These are phyloP conservation scores for Virgularia gustaviana DNA, from an alignment of 92 coral and sea anemone species.

Conservation along the genomic window DNA sequence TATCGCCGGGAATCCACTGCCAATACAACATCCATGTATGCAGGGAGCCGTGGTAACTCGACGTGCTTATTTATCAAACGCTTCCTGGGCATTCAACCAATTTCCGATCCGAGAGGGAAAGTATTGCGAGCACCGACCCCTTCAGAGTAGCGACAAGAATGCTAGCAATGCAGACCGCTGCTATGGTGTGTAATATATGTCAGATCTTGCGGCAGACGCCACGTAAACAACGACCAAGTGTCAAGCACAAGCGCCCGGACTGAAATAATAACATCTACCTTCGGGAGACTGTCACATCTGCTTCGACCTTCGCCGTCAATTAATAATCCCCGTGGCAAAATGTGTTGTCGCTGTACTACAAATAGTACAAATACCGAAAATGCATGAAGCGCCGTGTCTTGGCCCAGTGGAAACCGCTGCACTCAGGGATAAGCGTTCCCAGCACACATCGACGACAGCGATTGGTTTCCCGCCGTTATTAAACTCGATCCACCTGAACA, in stretches of 20 bases:
- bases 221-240: constrained; percentile 98
- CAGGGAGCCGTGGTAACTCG: not conserved
- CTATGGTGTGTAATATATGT: constrained; percentile 22
- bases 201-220: constrained; percentile 8
- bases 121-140: constrained; percentile 30
- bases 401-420: not conserved
- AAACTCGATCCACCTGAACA: not conserved
- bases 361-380: not conserved
- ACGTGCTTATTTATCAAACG: constrained; percentile 19
- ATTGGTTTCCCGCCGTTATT: constrained; percentile 26
- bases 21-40: not conserved
- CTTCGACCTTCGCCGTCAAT: not conserved
- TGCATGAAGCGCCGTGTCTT: constrained; percentile 3
- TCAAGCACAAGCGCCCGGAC: constrained; percentile 37
- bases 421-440: not conserved
- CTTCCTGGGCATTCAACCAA: constrained; percentile 21
- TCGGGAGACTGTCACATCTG: not conserved
- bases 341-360: not conserved
- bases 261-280: constrained; percentile 5
- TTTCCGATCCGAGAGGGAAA: constrained; percentile 37
- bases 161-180: constrained; percentile 26
- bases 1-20: no score
- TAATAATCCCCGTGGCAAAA: not conserved
- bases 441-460: not conserved
- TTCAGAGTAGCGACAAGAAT: constrained; percentile 39